Evolutionary conservation across 2,113 vertebrate species (phyloP), one percentile per base, ranked within the genome.

Genomic region (Furnarius figulus): DNA sequence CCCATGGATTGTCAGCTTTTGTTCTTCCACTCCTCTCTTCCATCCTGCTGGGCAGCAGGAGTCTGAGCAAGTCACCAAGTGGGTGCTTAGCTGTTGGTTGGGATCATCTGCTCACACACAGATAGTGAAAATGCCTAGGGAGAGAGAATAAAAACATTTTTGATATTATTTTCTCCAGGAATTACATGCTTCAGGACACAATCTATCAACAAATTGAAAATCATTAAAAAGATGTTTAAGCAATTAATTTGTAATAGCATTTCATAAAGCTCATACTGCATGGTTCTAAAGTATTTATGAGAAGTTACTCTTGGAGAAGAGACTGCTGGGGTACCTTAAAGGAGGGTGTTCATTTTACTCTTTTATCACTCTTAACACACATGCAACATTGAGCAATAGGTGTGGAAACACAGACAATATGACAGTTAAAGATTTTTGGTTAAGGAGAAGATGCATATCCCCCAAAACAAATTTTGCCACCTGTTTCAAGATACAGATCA

Each of bases 191-290:
- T 82, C 71, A 94, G 1, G 2, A 85, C 79, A 85, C 67, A 91
- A 88, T 63, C 55, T 44, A 74, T 89, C 82, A 79, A 88, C 35
- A 85, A 76, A 90, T 24, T 88, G 55, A 91, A 95, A 94, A 89
- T 79, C 37, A 66, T 71, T 94, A 88, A 37, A 55, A 84, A 84
- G 55, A 88, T 58, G 8, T 76, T 58, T 77, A 33, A 85, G 42
- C 8, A 75, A 85, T 82, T 89, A 79, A 91, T 91, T 94, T 59
- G 21, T 33, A 89, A 89, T 81, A 76, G 47, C 58, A 67, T 78
- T 85, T 95, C 46, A 58, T 88, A 73, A 85, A 89, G 50, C 27
- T 85, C 20, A 22, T 76, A 68, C 75, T 30, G 17, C 18, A 37
- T 31, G 6, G 5, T 73, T 91, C 37, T 50, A 77, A 85, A 46